Base-by-base conservation (phyloP, 2,797 vertebrate species). In the Acanthornis magna region DNA sequence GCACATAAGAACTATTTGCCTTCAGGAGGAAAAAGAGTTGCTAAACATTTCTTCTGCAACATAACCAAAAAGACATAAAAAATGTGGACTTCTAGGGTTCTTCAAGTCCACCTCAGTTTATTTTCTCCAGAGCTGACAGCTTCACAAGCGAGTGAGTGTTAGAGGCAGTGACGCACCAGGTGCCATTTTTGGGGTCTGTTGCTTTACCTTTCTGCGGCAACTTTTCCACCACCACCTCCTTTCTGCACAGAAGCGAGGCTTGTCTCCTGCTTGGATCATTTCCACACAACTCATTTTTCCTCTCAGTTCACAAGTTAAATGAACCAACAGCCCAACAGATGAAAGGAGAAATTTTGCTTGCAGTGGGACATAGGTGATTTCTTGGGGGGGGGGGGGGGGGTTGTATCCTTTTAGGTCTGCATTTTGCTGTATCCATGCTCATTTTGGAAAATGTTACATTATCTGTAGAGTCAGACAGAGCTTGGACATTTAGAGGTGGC, bases 381-480 rank as follows among this genome's bases (percentile, higher is more conserved):
- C 53, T 30, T 40, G 34, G 3, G 7, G n/a, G n/a, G n/a, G n/a
- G n/a, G n/a, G n/a, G n/a, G n/a, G n/a, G n/a, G 21, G 12, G 19
- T 60, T 61, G 5, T 22, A 63, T 22, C 26, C 16, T 51, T 57
- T 29, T 18, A 66, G 34, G n/a, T 85, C 32, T 76, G 54, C 89
- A 87, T 57, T 38, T 61, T 0, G 0, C 17, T 21, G 22, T 55
- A 23, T 25, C 34, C 16, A 18, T 0, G 0, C 5, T 66, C 11
- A 45, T 70, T 89, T 87, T 79, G 60, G 58, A 45, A 85, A 89
- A 82, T 4, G 2, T 50, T 68, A 23, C 0, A 0, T 54, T 47
- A 19, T 29, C 15, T 70, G 11, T 30, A 17, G 4, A 75, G 34
- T 61, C 78, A 82, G 20, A 85, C 87, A 55, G 16, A 88, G 55